phyloP scores from a whole-genome alignment of 2,888 invertebrate species.

The Tethea ocularis region DNA sequence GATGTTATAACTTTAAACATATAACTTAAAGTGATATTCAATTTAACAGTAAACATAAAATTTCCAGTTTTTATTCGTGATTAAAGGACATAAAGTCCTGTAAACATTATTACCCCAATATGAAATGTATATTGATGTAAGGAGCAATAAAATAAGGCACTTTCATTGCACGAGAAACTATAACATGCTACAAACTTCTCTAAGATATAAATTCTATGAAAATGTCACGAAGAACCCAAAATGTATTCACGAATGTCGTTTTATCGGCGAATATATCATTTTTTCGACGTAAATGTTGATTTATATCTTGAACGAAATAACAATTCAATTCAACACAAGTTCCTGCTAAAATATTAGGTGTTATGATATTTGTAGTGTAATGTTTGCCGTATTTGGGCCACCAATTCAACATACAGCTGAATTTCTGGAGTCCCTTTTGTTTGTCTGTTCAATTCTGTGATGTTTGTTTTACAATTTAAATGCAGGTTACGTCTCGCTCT shows the following conservation, averaged over 20 bases:
- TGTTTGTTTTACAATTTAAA: slow-evolving; percentile 64
- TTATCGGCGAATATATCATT: slow-evolving; percentile 70
- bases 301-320: slow-evolving; percentile 59
- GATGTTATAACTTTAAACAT: no score
- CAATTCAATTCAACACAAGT: slow-evolving; percentile 55
- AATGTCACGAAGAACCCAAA: slow-evolving; percentile 55
- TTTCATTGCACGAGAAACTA: slow-evolving; percentile 26
- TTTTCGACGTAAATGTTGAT: slow-evolving; percentile 66
- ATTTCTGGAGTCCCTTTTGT: slow-evolving; percentile 52
- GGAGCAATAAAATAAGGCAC: slow-evolving; percentile 19
- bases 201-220: slow-evolving; percentile 39
- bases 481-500: slow-evolving; percentile 46
- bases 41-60: no score
- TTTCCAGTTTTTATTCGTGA: no score
- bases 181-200: slow-evolving; percentile 24
- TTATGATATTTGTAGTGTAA: slow-evolving; percentile 7
- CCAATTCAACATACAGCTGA: slow-evolving; percentile 43
- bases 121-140: not conserved
- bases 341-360: slow-evolving; percentile 17
- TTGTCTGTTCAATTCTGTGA: slow-evolving; percentile 48
- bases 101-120: not conserved
- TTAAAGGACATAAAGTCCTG: no score
- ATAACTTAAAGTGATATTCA: no score
- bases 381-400: slow-evolving; percentile 36
- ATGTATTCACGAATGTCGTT: slow-evolving; percentile 68